Evolutionary conservation across 2,113 vertebrate genomes (phyloP), one percentile per base, ranked within the genome.

Genomic region (Amia ocellicauda): DNA sequence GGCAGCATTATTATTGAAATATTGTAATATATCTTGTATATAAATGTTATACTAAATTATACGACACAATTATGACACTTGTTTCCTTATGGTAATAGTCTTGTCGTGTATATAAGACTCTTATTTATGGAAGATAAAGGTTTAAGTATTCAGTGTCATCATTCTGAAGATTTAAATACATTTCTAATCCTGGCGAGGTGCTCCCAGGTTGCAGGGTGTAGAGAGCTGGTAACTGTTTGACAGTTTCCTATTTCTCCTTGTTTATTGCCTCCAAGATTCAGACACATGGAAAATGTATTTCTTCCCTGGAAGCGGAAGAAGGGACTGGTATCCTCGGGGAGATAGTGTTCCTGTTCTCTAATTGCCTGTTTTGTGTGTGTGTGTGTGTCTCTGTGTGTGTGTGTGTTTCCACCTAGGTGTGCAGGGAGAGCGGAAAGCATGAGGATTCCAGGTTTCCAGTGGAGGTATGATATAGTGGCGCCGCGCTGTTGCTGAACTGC

Each of bases 401-500:
- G 75, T 86, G 78, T 22, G 86, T 69, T 82, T 84, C 78, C 81
- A 72, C 72, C 73, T 83, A 95, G 93, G 91, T 91, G 87, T 79
- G 83, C 82, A 80, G 86, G 89, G 86, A 87, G 78, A 90, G 78
- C 89, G 84, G 88, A 91, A 82, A 90, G 90, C 90, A 98, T 96
- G 95, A 91, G 90, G 88, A 88, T 89, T 87, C 86, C 84, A 85
- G 78, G 58, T 80, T 80, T 90, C 80, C 89, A 90, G 85, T 78
- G 92, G 93, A 93, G 93, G 91, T 90, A 92, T 89, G 88, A 91
- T 88, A 88, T 91, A 86, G 89, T 82, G 84, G 80, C 85, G 85
- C 86, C 81, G 82, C 86, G 89, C 83, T 82, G 88, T 83, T 89
- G 86, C 87, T 88, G 86, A 88, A 85, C 86, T 80, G 77, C 69